Percentiles rank a stretch among this genome's conserved stretches.
These are phyloP conservation scores for Cinclus mexicanus DNA, from an alignment of 2,113 vertebrate genomes.

Conservation along the genomic window DNA sequence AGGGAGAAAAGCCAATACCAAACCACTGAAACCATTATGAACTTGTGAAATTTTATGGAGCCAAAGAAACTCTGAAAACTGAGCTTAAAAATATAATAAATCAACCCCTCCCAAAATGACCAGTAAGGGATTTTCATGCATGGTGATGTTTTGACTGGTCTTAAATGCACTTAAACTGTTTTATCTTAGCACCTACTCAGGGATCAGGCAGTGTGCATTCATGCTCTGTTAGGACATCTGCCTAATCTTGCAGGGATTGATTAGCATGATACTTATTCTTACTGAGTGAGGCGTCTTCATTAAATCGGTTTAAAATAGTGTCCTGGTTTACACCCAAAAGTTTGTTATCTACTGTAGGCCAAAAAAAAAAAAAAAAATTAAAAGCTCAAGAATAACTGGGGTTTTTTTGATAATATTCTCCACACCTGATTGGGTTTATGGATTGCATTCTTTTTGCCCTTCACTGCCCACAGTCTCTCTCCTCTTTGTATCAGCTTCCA, in stretches of 20 bases:
- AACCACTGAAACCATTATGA: not conserved
- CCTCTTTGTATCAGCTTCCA: not conserved
- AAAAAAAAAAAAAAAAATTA: not conserved
- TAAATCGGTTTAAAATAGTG: slow-evolving; percentile 5
- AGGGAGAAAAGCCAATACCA: not conserved
- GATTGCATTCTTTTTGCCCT: not conserved
- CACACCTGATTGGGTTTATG: not conserved
- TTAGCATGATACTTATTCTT: slow-evolving; percentile 13
- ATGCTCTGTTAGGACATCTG: not conserved
- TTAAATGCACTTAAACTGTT: not conserved
- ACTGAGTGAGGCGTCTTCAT: not conserved
- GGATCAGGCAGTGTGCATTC: not conserved
- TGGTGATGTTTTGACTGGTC: not conserved
- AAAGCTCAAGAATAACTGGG: not conserved
- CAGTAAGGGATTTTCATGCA: not conserved
- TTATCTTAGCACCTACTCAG: not conserved
- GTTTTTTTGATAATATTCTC: not conserved
- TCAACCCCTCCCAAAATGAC: not conserved
- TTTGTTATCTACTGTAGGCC: not conserved
- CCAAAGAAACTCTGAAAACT: not conserved
- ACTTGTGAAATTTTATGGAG: not conserved
- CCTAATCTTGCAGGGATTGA: slow-evolving; percentile 10
- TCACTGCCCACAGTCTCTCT: not conserved
- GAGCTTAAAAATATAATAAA: not conserved
- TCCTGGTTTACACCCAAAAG: not conserved